These are phyloP conservation scores for Anser brachyrhynchus DNA, from an alignment of 2,113 vertebrate genomes.

Conservation along the genomic window DNA sequence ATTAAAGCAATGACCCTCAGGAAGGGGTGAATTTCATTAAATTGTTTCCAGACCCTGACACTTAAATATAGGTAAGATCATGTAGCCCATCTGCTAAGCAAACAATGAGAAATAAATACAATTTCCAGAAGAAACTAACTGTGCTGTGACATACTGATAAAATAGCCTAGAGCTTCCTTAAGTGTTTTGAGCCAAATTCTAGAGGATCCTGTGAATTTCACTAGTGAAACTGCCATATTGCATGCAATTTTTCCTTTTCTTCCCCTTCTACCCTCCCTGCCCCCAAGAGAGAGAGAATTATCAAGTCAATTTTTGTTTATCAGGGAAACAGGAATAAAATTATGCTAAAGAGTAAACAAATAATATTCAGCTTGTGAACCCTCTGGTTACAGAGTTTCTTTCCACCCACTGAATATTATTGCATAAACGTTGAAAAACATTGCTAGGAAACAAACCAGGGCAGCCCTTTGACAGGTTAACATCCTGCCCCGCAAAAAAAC, in stretches of 20 bases:
- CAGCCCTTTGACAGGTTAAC: background rate
- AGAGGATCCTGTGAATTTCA: background rate
- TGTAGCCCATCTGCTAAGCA: background rate
- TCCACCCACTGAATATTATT: background rate
- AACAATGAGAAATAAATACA: background rate
- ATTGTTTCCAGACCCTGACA: background rate
- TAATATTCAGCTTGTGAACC: background rate
- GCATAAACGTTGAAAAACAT: background rate
- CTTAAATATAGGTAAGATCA: background rate
- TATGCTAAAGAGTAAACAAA: conserved; percentile 29
- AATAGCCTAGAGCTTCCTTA: background rate
- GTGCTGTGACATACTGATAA: background rate
- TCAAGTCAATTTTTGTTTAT: background rate
- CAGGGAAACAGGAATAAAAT: background rate
- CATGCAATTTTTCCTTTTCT: background rate
- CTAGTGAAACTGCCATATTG: background rate
- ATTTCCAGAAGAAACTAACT: background rate
- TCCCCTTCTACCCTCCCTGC: background rate
- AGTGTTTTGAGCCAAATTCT: background rate
- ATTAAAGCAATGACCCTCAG: background rate
- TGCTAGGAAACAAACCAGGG: background rate
- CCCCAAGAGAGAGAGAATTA: background rate
- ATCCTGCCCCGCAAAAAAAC: background rate
- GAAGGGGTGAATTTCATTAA: background rate
- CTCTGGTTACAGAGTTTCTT: background rate